Percentiles rank a stretch among this genome's conserved stretches.
Conservation (phyloP, 2,113 vertebrate species). For the Himantopus leucocephalus region DNA sequence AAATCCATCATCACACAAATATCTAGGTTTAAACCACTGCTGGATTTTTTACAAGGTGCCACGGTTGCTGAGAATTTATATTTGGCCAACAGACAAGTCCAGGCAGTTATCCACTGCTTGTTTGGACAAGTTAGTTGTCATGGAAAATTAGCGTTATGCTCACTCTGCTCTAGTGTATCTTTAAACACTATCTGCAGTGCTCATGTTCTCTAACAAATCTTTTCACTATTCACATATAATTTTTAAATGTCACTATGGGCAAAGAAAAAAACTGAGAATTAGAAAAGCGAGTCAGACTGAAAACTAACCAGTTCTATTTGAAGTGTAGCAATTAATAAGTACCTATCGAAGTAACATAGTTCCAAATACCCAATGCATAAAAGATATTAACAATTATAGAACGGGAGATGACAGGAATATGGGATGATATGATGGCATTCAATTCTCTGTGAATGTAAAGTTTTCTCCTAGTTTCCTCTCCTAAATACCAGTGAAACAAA, state of each 20-base stretch:
- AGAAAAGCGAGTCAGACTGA: neutral
- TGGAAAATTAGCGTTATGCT: neutral
- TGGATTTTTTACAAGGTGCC: slow-evolving; percentile 37
- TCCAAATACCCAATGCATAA: neutral
- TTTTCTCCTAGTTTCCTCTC: neutral
- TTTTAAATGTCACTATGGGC: neutral
- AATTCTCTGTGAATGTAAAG: neutral
- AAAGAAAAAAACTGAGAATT: neutral
- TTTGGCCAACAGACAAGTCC: slow-evolving; percentile 28
- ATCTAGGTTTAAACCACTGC: neutral
- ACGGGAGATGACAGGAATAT: neutral
- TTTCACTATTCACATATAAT: neutral
- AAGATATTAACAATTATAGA: neutral
- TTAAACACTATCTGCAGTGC: neutral
- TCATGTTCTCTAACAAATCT: neutral
- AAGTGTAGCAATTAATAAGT: neutral
- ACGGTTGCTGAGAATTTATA: neutral
- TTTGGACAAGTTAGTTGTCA: slow-evolving; percentile 55
- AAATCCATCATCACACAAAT: neutral
- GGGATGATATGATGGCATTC: neutral
- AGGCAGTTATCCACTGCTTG: slow-evolving; percentile 32
- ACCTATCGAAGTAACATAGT: neutral
- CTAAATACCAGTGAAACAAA: neutral
- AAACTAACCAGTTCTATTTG: neutral
- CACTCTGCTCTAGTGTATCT: neutral